phyloP scores from a whole-genome alignment of 2,888 invertebrate genomes.

The Spicauda simplicius region DNA sequence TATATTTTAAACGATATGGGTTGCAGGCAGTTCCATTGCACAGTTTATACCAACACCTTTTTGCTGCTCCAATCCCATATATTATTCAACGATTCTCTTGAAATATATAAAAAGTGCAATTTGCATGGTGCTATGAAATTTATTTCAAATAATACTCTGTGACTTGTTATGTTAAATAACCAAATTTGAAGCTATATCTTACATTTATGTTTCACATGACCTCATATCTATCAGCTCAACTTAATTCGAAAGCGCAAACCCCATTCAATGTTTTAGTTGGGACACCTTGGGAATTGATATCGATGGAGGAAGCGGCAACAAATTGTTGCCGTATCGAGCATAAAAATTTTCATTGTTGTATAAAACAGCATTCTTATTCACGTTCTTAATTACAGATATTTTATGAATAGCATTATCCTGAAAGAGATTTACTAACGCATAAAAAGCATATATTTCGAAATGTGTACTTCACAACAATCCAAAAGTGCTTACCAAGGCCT shows the following conservation, averaged over 20 bases:
- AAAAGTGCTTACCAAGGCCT: conserved; percentile 83
- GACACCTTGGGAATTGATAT: conserved; percentile 78
- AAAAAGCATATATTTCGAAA: conserved; percentile 12
- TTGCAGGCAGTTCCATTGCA: too few relatives aligned
- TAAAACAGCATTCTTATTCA: conserved; percentile 49
- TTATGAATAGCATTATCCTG: conserved; percentile 61
- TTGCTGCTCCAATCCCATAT: too few relatives aligned
- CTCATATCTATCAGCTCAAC: not conserved
- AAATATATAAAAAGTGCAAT: not conserved
- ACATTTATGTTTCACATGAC: conserved; percentile 13
- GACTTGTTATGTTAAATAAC: not conserved
- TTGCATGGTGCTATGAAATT: not conserved
- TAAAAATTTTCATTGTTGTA: conserved; percentile 73
- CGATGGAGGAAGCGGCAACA: conserved; percentile 76
- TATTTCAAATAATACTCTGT: conserved; percentile 1
- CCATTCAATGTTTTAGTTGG: conserved; percentile 56
- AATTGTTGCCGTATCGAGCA: conserved; percentile 78
- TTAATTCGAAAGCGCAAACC: not conserved
- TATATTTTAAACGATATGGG: too few relatives aligned
- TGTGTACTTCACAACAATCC: conserved; percentile 19
- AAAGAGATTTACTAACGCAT: conserved; percentile 55
- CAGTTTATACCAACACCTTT: too few relatives aligned
- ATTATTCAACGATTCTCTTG: too few relatives aligned
- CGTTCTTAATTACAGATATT: conserved; percentile 43
- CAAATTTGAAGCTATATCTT: conserved; percentile 12